phyloP scores from a whole-genome alignment of 2,113 vertebrate genomes.

The Nannobrachium achirus region DNA sequence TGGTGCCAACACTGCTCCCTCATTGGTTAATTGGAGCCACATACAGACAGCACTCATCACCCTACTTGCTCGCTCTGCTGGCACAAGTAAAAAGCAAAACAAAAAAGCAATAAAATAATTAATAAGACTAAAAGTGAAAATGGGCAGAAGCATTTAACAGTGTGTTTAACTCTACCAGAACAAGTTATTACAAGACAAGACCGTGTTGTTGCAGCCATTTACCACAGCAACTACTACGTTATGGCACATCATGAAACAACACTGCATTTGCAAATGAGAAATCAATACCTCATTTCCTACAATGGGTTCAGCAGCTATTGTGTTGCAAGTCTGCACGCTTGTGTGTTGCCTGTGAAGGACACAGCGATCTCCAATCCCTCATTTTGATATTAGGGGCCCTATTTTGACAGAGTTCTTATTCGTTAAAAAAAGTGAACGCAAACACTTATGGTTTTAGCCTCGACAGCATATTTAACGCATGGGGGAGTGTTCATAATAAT shows the following conservation, averaged over 20 bases:
- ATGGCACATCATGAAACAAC: conserved; percentile 58
- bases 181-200: conserved; percentile 58
- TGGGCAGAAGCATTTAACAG: neutral
- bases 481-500: too few relatives aligned
- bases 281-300: conserved; percentile 80
- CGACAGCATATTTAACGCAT: too few relatives aligned
- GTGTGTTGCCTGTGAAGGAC: conserved; percentile 53
- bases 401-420: too few relatives aligned
- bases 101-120: too few relatives aligned
- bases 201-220: conserved; percentile 68
- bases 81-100: too few relatives aligned
- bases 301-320: conserved; percentile 58
- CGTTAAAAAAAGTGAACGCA: too few relatives aligned
- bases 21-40: too few relatives aligned
- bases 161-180: conserved; percentile 32
- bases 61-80: too few relatives aligned
- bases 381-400: conserved; percentile 63
- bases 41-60: too few relatives aligned
- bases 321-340: conserved; percentile 46
- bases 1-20: too few relatives aligned
- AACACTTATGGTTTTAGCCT: too few relatives aligned
- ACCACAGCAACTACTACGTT: conserved; percentile 65
- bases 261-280: conserved; percentile 74
- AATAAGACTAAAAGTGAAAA: conserved; percentile 4
- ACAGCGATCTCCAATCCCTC: conserved; percentile 52